phyloP scores from a whole-genome alignment of 2,888 invertebrate species.

The Luperina nickerlii region DNA sequence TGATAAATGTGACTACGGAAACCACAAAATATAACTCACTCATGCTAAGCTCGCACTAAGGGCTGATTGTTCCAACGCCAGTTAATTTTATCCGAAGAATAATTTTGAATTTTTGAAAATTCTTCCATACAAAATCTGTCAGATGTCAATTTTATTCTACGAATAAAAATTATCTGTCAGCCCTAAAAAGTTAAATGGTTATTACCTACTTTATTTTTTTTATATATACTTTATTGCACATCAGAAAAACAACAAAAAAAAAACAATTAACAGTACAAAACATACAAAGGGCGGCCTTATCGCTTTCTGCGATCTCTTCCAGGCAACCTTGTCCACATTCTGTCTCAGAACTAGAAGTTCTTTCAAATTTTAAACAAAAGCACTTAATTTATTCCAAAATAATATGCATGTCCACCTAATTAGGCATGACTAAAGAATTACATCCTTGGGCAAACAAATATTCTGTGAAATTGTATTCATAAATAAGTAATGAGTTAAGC shows the following conservation, averaged over 20 bases:
- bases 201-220: not conserved
- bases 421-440: slow-evolving; percentile 45
- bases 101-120: too few relatives aligned
- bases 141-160: too few relatives aligned
- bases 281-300: not conserved
- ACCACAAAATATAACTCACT: too few relatives aligned
- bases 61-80: too few relatives aligned
- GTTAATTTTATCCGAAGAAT: too few relatives aligned
- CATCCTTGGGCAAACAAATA: slow-evolving; percentile 31
- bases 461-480: slow-evolving; percentile 21
- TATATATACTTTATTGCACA: too few relatives aligned
- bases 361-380: not conserved
- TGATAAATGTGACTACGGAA: not conserved
- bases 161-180: too few relatives aligned
- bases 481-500: not conserved
- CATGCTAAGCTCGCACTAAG: too few relatives aligned
- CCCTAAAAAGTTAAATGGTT: not conserved
- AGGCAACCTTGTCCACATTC: not conserved
- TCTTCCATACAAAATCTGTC: too few relatives aligned
- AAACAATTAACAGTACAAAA: too few relatives aligned
- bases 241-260: not conserved
- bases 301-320: not conserved
- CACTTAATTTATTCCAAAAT: slow-evolving; percentile 47
- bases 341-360: not conserved
- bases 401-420: slow-evolving; percentile 30